phyloP scores from a whole-genome alignment of 1,140 invertebrate species.

The Lordiphosa stackelbergi region DNA sequence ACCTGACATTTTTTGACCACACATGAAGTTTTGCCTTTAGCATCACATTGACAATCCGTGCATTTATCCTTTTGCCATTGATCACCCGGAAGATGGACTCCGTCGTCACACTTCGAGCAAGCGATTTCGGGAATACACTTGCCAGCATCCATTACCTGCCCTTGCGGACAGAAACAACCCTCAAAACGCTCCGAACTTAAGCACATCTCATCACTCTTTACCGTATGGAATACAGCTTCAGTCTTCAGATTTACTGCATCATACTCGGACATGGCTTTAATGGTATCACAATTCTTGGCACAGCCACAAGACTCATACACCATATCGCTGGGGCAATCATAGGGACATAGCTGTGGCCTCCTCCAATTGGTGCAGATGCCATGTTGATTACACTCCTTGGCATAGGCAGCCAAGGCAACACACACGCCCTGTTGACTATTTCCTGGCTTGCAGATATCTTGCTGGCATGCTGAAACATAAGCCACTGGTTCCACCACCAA shows the following conservation, averaged over 20 bases:
- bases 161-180: constrained; percentile 89
- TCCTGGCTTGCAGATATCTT: constrained; percentile 81
- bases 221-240: constrained; percentile 71
- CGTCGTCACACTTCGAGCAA: constrained; percentile 70
- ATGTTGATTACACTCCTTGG: constrained; percentile 82
- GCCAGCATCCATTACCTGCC: constrained; percentile 79
- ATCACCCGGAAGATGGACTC: constrained; percentile 78
- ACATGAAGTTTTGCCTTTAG: constrained; percentile 78
- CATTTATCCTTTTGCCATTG: constrained; percentile 83
- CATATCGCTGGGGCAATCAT: constrained; percentile 80
- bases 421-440: constrained; percentile 81
- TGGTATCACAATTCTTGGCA: constrained; percentile 83
- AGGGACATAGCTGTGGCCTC: constrained; percentile 81
- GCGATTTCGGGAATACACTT: constrained; percentile 75
- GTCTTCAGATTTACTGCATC: constrained; percentile 77
- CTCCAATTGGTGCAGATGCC: constrained; percentile 87
- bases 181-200: constrained; percentile 79
- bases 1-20: constrained; percentile 80
- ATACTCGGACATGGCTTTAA: constrained; percentile 68
- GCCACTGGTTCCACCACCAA: constrained; percentile 83
- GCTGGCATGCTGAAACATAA: constrained; percentile 83
- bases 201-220: constrained; percentile 79
- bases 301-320: constrained; percentile 85
- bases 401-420: constrained; percentile 83
- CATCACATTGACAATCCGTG: constrained; percentile 85